A percentile compares a stretch with the other conserved stretches of the same genome.
Evolutionary conservation across 1,140 invertebrate genomes (phyloP).

Genomic region (Polypedilum pembai): DNA sequence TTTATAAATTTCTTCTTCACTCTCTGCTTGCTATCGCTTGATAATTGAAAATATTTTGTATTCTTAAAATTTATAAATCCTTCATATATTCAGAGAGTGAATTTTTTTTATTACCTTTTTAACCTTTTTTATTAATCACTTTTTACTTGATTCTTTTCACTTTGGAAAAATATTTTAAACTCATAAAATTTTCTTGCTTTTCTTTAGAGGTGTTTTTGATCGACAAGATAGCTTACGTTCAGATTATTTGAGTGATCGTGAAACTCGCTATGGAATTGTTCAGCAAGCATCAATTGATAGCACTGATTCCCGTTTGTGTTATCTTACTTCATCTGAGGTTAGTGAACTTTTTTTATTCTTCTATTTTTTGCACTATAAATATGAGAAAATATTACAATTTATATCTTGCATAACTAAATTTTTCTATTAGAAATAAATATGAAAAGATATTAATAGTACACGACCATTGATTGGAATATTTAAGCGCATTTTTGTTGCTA

Average conservation of each 20-base stretch:
- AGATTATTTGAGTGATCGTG: slow-evolving; percentile 82
- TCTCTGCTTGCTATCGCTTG: not conserved
- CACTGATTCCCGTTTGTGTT: slow-evolving; percentile 85
- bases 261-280: slow-evolving; percentile 77
- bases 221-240: slow-evolving; percentile 82
- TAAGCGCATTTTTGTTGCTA: no score
- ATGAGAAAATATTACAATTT: no score
- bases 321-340: slow-evolving; percentile 92
- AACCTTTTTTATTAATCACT: no score
- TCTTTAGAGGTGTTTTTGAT: slow-evolving; percentile 69
- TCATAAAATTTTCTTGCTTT: not conserved
- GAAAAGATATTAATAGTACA: no score
- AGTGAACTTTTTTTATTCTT: slow-evolving; percentile 49
- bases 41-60: slow-evolving; percentile 9
- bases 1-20: slow-evolving; percentile 16
- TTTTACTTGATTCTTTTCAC: no score
- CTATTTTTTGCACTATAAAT: not conserved
- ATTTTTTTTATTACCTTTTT: no score
- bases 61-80: not conserved
- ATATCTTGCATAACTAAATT: no score
- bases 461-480: no score
- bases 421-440: no score
- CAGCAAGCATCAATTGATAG: slow-evolving; percentile 89
- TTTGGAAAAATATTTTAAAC: no score
- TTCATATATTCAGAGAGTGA: no score